Percentiles rank a stretch among this genome's conserved stretches.
Evolutionary conservation across 2,888 invertebrate species (phyloP).

Genomic region (Tenthredo distinguenda): DNA sequence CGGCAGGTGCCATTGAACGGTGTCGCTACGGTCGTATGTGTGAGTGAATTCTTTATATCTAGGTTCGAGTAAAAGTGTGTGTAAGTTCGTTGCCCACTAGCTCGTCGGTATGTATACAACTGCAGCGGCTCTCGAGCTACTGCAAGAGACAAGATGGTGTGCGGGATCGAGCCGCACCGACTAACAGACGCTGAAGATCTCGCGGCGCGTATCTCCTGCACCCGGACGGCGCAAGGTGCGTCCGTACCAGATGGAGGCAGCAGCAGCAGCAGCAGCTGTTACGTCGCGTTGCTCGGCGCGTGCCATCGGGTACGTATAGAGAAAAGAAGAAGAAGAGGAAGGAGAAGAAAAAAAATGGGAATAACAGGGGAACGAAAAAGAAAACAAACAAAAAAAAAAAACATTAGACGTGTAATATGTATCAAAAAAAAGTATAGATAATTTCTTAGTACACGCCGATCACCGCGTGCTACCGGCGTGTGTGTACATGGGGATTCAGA

Average conservation of each 20-base stretch:
- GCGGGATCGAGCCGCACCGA: conserved; percentile 59
- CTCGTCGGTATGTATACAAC: conserved; percentile 27
- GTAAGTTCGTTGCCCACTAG: conserved; percentile 45
- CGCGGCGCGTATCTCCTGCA: conserved; percentile 44
- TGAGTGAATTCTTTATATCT: conserved; percentile 25
- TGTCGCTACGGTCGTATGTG: neutral
- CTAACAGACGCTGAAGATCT: conserved; percentile 51
- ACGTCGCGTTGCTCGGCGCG: conserved; percentile 73
- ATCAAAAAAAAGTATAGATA: conserved; percentile 23
- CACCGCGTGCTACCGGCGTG: conserved; percentile 42
- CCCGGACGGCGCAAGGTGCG: conserved; percentile 50
- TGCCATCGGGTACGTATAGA: conserved; percentile 76
- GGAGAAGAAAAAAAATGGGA: conserved; percentile 38
- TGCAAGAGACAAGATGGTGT: conserved; percentile 69
- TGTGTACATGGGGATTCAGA: neutral
- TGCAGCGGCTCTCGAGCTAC: conserved; percentile 11
- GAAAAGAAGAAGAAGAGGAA: conserved; percentile 51
- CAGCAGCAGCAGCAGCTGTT: conserved; percentile 77
- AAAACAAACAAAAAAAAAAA: conserved; percentile 6
- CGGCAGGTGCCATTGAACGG: conserved; percentile 54
- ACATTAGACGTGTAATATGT: neutral
- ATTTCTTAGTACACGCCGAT: conserved; percentile 39
- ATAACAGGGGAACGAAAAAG: neutral
- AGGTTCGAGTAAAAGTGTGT: conserved; percentile 4
- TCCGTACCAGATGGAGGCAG: conserved; percentile 50